Evolutionary conservation across 2,888 invertebrate genomes (phyloP), one percentile per base, ranked within the genome.

Genomic region (Meloe dianella): DNA sequence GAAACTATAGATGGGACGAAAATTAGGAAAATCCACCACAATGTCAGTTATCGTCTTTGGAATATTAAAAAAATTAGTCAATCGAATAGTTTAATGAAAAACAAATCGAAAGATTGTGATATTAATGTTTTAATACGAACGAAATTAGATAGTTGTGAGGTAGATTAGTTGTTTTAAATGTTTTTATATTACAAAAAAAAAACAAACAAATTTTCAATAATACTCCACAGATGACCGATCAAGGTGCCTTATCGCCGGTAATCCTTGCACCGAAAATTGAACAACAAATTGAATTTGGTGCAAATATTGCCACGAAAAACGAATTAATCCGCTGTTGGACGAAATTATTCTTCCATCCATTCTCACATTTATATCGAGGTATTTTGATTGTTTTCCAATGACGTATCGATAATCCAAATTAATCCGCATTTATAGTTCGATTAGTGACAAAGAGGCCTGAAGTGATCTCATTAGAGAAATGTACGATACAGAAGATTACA

Each of bases 21-120:
- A 9, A 7, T 12, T 41, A 24, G 65, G 22, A 66, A 61, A 64
- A 70, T 79, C 24, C 72, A 75, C 35, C 79, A 79, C 63, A 82
- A 83, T 71, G 81, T 74, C 5, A 74, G 75, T 24, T 83, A 83
- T 58, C 74, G 76, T 59, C 62, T 82, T n/a, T 83, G 83, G 83
- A 77, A 74, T 32, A 65, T 82, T 3, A 76, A 75, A 64, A 74
- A 75, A 62, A 74, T 70, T n/a, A 71, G 71, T 24, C 73, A 72
- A 56, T 71, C 73, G 56, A 76, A 69, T 65, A 71, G 70, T 24
- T 64, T 80, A 14, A 75, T 81, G 75, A 81, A 81, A 72, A 74
- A 73, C n/a, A 74, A 71, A 66, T 57, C 60, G 8, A 74, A 73
- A 61, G 71, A 68, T n/a, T 74, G 73, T n/a, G 76, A 76, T 60